Conservation (phyloP, 2,888 invertebrate genomes). For the Cataglyphis albicans region DNA sequence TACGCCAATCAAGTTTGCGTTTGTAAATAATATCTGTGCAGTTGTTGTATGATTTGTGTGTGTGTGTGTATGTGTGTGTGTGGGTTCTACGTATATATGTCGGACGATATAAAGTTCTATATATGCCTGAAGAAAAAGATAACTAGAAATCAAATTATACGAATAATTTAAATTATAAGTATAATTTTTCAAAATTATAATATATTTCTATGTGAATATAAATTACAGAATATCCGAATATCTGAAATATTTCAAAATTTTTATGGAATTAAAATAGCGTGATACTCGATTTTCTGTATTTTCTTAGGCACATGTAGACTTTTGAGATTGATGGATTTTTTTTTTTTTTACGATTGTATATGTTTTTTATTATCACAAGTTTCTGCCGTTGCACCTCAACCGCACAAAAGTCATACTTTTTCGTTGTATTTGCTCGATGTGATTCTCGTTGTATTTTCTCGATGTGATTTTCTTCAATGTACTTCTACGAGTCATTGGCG, state of each 20-base stretch:
- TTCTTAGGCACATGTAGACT: slow-evolving; percentile 25
- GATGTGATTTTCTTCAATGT: slow-evolving; percentile 43
- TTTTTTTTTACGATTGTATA: slow-evolving; percentile 21
- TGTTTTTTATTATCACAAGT: slow-evolving; percentile 34
- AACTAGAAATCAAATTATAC: neutral
- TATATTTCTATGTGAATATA: neutral
- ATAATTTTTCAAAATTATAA: neutral
- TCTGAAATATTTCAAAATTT: neutral
- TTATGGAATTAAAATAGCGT: neutral
- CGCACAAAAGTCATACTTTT: slow-evolving; percentile 34
- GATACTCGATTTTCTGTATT: neutral
- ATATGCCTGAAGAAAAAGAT: neutral
- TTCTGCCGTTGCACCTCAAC: slow-evolving; percentile 40
- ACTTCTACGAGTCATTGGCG: slow-evolving; percentile 32
- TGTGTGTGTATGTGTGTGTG: slow-evolving; percentile 1
- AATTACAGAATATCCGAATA: neutral
- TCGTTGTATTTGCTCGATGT: slow-evolving; percentile 43
- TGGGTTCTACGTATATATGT: neutral
- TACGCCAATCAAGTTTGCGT: neutral
- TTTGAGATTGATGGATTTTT: slow-evolving; percentile 5
- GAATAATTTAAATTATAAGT: neutral
- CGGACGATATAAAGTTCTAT: slow-evolving; percentile 9
- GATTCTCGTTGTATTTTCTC: slow-evolving; percentile 42
- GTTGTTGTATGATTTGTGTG: slow-evolving; percentile 15
- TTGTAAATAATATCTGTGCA: slow-evolving; percentile 14